These are phyloP conservation scores for Rhamphomyia laevipes DNA, from an alignment of 2,888 invertebrate genomes.

Conservation along the genomic window DNA sequence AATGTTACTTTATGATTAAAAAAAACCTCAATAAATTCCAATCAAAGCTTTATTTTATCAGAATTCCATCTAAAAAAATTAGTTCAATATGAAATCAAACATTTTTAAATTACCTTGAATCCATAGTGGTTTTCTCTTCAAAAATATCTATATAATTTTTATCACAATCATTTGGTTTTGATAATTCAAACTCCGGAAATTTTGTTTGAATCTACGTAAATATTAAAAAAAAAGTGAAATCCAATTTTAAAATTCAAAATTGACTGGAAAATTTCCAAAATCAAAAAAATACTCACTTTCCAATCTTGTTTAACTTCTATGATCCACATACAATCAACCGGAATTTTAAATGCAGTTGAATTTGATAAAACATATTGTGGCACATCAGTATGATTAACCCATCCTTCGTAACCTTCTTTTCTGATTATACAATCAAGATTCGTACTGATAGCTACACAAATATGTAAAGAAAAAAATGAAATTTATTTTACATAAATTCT, in stretches of 20 bases:
- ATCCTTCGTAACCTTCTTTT: slow-evolving; percentile 42
- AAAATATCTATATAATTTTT: slow-evolving; percentile 66
- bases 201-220: slow-evolving; percentile 52
- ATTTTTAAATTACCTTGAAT: slow-evolving; percentile 36
- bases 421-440: slow-evolving; percentile 48
- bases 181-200: slow-evolving; percentile 52
- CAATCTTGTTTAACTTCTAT: slow-evolving; percentile 50
- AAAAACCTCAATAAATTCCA: too few species aligned
- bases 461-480: background rate
- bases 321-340: slow-evolving; percentile 65
- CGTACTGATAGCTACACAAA: slow-evolving; percentile 28
- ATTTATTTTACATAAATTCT: background rate
- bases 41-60: too few species aligned
- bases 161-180: slow-evolving; percentile 65
- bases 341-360: slow-evolving; percentile 42
- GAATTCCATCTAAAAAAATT: too few species aligned
- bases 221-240: background rate
- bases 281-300: slow-evolving; percentile 45
- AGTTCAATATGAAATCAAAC: too few species aligned
- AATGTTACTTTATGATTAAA: too few species aligned
- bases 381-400: slow-evolving; percentile 47
- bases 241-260: background rate
- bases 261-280: background rate
- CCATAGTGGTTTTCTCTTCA: slow-evolving; percentile 49
- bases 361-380: slow-evolving; percentile 41